Evolutionary conservation across 2,888 invertebrate species (phyloP), one percentile per base, ranked within the genome.

Genomic region (Lasioglossum malachurum): DNA sequence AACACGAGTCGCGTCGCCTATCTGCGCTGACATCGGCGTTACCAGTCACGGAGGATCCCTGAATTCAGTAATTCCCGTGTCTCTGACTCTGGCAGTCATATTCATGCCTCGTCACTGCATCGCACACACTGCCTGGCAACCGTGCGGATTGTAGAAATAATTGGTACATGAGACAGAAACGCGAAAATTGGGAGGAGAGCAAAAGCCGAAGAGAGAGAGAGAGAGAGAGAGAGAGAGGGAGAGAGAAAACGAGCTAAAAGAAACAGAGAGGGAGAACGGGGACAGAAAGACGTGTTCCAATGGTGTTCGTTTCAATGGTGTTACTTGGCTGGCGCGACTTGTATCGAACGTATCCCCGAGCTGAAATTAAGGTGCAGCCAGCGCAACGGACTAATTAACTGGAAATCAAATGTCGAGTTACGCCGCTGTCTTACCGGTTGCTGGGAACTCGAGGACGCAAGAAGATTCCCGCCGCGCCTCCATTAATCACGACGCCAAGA

Each of bases 361-460:
- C 44, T 69, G 78, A 88, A 88, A 84, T 88, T 82, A 88, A 78
- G 80, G 78, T 72, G 53, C 75, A 71, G 69, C 73, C 78, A 35
- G 76, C 44, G 60, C 16, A 14, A 72, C 38, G 19, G 76, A 78
- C 78, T 89, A 89, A 89, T 89, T 89, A 89, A 90, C 83, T 64
- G 83, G 78, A 84, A 90, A 89, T 89, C 89, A 89, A 89, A 88
- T 82, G 81, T 84, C 91, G 71, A 41, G 73, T 71, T 64, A 69
- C 69, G 69, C 12, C 38, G 77, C 57, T 73, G 76, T 76, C 78
- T 87, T 57, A n/a, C 31, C 23, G 44, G 31, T 27, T 60, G 53
- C 64, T 8, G 69, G 35, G 67, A 44, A 41, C 73, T 64, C 49
- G 23, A 46, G 53, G 35, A 14, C 35, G 73, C 74, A 81, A 90